Percentiles rank a stretch among this genome's conserved stretches.
phyloP scores from a whole-genome alignment of 2,113 vertebrate species.

The Oreochromis spilurus region DNA sequence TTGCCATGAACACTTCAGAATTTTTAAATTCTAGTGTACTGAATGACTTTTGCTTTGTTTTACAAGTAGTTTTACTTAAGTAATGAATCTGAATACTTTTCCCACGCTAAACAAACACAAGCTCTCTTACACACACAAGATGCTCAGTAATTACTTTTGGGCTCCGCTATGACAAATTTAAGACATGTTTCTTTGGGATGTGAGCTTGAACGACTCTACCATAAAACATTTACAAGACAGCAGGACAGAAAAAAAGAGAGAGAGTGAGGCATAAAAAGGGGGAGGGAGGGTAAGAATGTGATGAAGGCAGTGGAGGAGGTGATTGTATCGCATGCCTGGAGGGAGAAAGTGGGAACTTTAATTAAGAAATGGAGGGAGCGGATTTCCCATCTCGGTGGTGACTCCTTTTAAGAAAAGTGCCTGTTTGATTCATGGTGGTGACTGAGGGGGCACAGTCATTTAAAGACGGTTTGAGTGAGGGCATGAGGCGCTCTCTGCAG shows the following conservation, averaged over 20 bases:
- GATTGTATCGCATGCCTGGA: constrained; percentile 58
- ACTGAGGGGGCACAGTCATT: constrained; percentile 30
- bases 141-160: constrained; percentile 29
- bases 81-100: not conserved
- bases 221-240: constrained; percentile 48
- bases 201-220: constrained; percentile 7
- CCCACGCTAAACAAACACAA: not conserved
- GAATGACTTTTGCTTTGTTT: not conserved
- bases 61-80: not conserved
- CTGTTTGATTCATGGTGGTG: constrained; percentile 34
- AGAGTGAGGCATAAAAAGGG: constrained; percentile 6
- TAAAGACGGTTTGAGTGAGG: constrained; percentile 31
- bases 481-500: constrained; percentile 26
- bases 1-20: not conserved
- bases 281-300: constrained; percentile 4
- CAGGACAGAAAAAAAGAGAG: not conserved
- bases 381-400: constrained; percentile 42
- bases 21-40: not conserved
- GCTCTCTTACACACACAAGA: not conserved
- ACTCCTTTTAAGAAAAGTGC: constrained; percentile 44
- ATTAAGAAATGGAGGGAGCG: constrained; percentile 57
- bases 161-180: constrained; percentile 30
- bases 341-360: constrained; percentile 54
- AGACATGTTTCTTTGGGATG: constrained; percentile 2
- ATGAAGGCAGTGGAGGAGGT: constrained; percentile 44